Conservation (phyloP, 2,113 vertebrate genomes). For the Amia ocellicauda region DNA sequence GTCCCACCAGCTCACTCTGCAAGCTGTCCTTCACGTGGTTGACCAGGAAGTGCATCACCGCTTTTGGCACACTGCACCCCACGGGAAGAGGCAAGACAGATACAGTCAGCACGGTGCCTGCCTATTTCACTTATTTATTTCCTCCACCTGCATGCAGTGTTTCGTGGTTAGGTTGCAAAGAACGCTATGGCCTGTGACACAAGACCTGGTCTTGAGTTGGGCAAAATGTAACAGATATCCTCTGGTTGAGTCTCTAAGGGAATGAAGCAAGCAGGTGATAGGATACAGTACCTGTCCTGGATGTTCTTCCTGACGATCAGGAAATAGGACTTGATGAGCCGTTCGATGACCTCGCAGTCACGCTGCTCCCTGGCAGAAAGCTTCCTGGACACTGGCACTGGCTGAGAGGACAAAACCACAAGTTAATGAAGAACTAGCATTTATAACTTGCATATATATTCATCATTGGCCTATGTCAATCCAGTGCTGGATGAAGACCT, state of each 20-base stretch:
- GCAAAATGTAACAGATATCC: not conserved
- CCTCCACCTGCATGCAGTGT: no score
- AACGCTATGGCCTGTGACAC: no score
- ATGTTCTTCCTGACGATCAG: conserved; percentile 98
- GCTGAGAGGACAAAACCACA: conserved; percentile 55
- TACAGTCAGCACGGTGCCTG: no score
- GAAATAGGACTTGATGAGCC: conserved; percentile 97
- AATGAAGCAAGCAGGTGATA: not conserved
- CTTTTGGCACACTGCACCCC: conserved; percentile 88
- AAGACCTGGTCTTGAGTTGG: not conserved
- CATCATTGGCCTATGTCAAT: no score
- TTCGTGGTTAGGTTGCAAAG: no score
- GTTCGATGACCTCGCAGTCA: conserved; percentile 96
- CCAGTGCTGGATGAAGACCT: no score
- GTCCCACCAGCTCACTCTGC: conserved; percentile 95
- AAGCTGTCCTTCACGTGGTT: conserved; percentile 97
- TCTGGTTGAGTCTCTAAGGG: not conserved
- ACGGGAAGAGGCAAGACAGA: not conserved
- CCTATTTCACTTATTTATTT: no score
- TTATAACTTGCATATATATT: no score
- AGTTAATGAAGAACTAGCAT: no score
- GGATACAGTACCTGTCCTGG: conserved; percentile 99
- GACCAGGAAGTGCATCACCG: conserved; percentile 98
- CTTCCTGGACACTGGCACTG: conserved; percentile 93
- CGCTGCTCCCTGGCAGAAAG: conserved; percentile 92